These are phyloP conservation scores for Gobionotothen gibberifrons DNA, from an alignment of 2,797 vertebrate species.

Conservation along the genomic window DNA sequence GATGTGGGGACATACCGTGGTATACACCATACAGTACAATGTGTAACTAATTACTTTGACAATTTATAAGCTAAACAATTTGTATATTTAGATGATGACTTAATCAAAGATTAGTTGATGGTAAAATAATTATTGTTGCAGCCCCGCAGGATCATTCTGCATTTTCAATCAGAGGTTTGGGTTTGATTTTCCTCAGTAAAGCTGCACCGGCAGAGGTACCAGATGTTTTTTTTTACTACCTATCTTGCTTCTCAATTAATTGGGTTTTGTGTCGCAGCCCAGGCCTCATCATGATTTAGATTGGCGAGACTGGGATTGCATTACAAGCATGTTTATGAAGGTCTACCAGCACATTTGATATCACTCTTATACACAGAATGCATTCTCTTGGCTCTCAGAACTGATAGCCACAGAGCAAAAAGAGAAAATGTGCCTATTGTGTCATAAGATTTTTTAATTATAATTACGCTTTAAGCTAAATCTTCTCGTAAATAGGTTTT, in stretches of 20 bases:
- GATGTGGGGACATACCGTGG: no score
- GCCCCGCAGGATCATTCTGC: neutral
- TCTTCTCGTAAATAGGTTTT: neutral
- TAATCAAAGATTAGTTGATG: no score
- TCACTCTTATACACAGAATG: no score
- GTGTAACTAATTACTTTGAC: neutral
- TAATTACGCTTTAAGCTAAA: neutral
- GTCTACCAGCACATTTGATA: slow-evolving; percentile 8
- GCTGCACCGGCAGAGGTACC: slow-evolving; percentile 14
- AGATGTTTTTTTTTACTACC: slow-evolving; percentile 54
- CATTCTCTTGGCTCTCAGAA: neutral
- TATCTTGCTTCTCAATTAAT: slow-evolving; percentile 39
- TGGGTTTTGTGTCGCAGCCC: slow-evolving; percentile 35
- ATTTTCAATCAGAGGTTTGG: slow-evolving; percentile 2
- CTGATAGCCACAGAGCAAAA: neutral
- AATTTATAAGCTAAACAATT: neutral
- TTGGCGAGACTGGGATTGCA: slow-evolving; percentile 19
- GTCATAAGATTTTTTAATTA: neutral
- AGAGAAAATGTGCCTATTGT: neutral
- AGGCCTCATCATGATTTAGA: slow-evolving; percentile 26
- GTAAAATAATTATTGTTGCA: neutral
- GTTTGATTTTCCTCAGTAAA: slow-evolving; percentile 4
- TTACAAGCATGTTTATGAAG: slow-evolving; percentile 33
- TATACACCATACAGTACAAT: no score
- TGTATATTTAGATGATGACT: no score